Evolutionary conservation across 2,888 invertebrate genomes (phyloP).

Genomic region (Apamea epomidion): DNA sequence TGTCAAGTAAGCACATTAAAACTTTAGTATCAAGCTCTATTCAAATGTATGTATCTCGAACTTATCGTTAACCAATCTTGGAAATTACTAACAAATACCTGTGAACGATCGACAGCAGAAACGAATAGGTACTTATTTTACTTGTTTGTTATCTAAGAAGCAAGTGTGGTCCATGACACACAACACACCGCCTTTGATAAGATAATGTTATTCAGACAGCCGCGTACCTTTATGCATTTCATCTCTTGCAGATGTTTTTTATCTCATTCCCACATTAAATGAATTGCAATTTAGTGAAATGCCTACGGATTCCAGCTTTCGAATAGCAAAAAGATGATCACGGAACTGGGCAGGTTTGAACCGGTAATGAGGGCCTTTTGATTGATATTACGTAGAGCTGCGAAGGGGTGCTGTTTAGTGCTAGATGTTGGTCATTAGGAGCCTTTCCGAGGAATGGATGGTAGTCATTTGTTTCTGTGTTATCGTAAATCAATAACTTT

Average conservation of each 20-base stretch:
- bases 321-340: constrained; percentile 69
- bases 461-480: constrained; percentile 44
- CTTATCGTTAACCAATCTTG: constrained; percentile 1
- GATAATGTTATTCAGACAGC: constrained; percentile 32
- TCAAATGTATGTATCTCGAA: background rate
- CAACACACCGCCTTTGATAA: constrained; percentile 27
- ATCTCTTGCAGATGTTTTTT: constrained; percentile 28
- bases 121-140: constrained; percentile 24
- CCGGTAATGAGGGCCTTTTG: constrained; percentile 68
- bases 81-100: background rate
- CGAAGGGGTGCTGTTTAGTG: constrained; percentile 28
- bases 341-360: constrained; percentile 59
- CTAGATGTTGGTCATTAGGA: constrained; percentile 43
- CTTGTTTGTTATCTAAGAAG: constrained; percentile 13
- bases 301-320: constrained; percentile 62
- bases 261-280: constrained; percentile 59
- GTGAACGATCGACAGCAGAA: background rate
- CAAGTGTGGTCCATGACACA: constrained; percentile 12
- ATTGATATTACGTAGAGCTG: constrained; percentile 63
- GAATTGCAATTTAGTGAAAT: constrained; percentile 63
- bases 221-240: constrained; percentile 33
- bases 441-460: constrained; percentile 35
- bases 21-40: constrained; percentile 1
- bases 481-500: constrained; percentile 54
- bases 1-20: constrained; percentile 10